Evolutionary conservation across 2,113 vertebrate species (phyloP).

Genomic region (Centrocercus urophasianus): DNA sequence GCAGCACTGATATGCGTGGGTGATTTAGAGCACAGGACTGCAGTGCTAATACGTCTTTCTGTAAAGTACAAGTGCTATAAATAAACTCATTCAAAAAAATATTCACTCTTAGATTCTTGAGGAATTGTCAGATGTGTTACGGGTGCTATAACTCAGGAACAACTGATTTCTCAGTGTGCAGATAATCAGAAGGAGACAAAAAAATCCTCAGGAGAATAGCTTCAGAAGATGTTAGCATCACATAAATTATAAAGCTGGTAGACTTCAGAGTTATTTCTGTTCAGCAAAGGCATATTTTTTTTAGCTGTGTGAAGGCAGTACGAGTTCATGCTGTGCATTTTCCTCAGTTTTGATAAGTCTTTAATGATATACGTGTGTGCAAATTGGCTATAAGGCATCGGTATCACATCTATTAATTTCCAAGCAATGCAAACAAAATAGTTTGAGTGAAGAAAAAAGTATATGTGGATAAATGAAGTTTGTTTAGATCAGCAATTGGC

Average conservation of each 20-base stretch:
- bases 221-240: neutral
- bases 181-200: neutral
- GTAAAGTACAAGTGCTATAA: neutral
- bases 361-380: neutral
- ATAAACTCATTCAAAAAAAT: neutral
- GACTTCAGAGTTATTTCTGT: neutral
- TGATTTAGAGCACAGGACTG: neutral
- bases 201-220: neutral
- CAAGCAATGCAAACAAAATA: neutral
- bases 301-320: neutral
- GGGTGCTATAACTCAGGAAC: neutral
- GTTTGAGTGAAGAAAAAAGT: neutral
- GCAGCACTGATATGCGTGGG: neutral
- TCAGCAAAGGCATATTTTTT: neutral
- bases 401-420: neutral
- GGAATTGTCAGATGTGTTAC: neutral
- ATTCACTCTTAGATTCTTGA: neutral
- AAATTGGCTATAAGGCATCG: neutral
- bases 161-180: neutral
- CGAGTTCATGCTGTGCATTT: neutral
- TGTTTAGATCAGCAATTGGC: neutral
- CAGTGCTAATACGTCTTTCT: neutral
- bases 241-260: neutral
- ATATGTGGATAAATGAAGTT: neutral
- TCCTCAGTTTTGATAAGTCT: neutral